Conservation (phyloP, 1,140 invertebrate species). For the Agrilus planipennis region DNA sequence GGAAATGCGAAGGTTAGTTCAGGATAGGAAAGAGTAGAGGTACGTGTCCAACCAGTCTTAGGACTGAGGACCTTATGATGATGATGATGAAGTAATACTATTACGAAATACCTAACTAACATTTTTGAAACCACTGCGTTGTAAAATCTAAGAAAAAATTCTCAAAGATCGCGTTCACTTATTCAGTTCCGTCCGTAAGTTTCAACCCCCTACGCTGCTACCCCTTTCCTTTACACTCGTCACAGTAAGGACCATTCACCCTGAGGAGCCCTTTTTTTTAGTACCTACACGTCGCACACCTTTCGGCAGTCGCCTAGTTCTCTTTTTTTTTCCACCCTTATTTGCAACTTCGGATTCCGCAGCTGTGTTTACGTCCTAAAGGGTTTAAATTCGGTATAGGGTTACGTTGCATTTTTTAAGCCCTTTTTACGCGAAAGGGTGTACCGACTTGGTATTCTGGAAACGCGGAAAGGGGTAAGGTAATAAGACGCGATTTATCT, state of each 20-base stretch:
- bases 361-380: slow-evolving; percentile 18
- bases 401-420: slow-evolving; percentile 14
- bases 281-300: not conserved
- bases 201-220: not conserved
- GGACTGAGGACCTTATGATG: too few relatives aligned
- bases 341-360: slow-evolving; percentile 9
- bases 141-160: not conserved
- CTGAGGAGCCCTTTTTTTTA: not conserved
- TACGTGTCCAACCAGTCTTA: too few relatives aligned
- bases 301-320: not conserved
- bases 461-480: not conserved
- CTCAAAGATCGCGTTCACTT: slow-evolving; percentile 1
- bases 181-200: too few relatives aligned
- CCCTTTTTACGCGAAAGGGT: not conserved
- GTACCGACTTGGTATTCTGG: not conserved
- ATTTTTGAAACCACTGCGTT: not conserved
- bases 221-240: not conserved
- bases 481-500: too few relatives aligned
- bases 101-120: not conserved
- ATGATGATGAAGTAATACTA: not conserved
- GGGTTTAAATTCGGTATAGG: slow-evolving; percentile 16
- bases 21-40: too few relatives aligned
- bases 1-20: too few relatives aligned
- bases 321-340: slow-evolving; percentile 3
- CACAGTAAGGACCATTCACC: not conserved